Conservation (phyloP, 2,888 invertebrate genomes). For the Sepiola atlantica region DNA sequence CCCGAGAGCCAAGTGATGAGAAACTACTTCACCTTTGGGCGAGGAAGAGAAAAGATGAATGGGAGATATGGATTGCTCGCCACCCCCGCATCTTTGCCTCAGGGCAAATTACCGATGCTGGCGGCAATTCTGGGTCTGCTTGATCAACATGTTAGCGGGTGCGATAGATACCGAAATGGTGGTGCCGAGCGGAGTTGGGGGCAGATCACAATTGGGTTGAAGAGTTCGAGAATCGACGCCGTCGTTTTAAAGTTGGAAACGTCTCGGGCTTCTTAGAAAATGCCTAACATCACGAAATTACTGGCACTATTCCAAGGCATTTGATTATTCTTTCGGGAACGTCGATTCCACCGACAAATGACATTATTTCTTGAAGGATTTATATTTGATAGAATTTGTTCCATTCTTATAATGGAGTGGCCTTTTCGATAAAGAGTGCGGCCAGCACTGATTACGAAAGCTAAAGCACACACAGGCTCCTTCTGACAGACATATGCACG, state of each 20-base stretch:
- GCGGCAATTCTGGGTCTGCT: neutral
- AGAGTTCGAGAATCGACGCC: neutral
- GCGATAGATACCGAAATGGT: neutral
- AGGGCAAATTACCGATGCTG: neutral
- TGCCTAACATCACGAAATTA: neutral
- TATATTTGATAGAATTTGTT: slow-evolving; percentile 18
- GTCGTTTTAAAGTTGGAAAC: neutral
- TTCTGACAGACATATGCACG: neutral
- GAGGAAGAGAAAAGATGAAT: neutral
- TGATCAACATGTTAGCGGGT: neutral
- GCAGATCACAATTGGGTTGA: neutral
- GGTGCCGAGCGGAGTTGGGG: neutral
- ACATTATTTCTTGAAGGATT: slow-evolving; percentile 32
- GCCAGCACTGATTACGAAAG: neutral
- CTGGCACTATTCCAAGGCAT: neutral
- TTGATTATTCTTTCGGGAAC: neutral
- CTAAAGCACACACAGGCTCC: neutral
- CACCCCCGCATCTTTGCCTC: neutral
- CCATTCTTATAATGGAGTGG: neutral
- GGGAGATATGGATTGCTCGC: neutral
- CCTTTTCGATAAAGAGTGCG: neutral
- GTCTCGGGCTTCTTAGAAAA: neutral
- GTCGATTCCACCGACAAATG: neutral
- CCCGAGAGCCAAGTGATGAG: neutral
- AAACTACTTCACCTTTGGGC: neutral